A percentile compares a stretch with the other conserved stretches of the same genome.
These are phyloP conservation scores for Sarcophaga variegata DNA, from an alignment of 2,888 invertebrate genomes.

Conservation along the genomic window DNA sequence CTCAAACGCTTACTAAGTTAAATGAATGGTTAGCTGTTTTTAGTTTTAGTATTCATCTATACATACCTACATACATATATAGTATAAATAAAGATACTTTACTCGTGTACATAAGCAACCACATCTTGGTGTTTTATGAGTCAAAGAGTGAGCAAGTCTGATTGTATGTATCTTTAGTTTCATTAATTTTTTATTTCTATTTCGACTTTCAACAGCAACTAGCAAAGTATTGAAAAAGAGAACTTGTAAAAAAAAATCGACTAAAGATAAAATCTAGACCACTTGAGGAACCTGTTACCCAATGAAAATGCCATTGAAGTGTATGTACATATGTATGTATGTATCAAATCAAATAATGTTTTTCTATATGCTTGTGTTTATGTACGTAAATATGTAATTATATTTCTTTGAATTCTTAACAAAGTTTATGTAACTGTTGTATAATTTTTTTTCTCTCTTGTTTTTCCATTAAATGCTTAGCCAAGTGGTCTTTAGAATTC, in stretches of 20 bases:
- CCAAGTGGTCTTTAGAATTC: constrained; percentile 19
- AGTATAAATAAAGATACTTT: background rate
- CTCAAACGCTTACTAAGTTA: constrained; percentile 56
- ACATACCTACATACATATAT: background rate
- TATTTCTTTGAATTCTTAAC: background rate
- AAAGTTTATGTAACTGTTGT: constrained; percentile 59
- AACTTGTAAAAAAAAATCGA: constrained; percentile 31
- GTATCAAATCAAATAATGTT: background rate
- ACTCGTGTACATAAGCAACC: background rate
- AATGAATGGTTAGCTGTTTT: constrained; percentile 58
- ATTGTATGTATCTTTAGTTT: background rate
- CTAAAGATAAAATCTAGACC: constrained; percentile 57
- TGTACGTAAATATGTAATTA: background rate
- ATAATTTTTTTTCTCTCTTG: constrained; percentile 15
- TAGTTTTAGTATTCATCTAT: background rate
- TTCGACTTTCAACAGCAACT: constrained; percentile 21
- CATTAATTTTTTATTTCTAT: constrained; percentile 1
- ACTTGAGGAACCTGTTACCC: constrained; percentile 58
- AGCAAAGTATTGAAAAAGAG: constrained; percentile 13
- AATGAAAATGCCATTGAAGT: constrained; percentile 11
- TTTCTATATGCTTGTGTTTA: background rate
- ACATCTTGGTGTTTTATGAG: background rate
- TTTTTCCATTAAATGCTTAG: constrained; percentile 3
- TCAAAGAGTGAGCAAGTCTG: background rate
- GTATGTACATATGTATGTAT: no score